Evolutionary conservation across 2,797 vertebrate genomes (phyloP).

Genomic region (Macropus fuliginosus): DNA sequence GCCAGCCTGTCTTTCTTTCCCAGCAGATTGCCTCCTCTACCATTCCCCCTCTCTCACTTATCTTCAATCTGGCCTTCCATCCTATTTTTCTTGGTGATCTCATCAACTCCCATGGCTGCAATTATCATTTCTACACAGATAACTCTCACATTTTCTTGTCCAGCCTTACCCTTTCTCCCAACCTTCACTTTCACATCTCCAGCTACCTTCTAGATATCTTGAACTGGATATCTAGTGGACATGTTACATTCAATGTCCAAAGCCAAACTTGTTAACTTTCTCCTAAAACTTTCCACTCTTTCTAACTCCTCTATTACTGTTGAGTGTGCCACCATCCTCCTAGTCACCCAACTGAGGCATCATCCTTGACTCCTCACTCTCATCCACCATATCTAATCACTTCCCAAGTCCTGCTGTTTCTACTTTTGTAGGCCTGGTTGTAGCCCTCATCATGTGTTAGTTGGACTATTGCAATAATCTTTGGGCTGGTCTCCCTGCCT

Average conservation of each 20-base stretch:
- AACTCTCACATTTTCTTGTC: neutral
- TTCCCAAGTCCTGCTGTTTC: neutral
- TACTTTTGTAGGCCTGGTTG: neutral
- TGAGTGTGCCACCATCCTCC: neutral
- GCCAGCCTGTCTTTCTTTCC: neutral
- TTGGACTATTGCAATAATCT: neutral
- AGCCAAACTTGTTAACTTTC: neutral
- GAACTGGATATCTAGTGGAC: neutral
- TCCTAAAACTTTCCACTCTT: neutral
- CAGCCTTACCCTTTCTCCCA: neutral
- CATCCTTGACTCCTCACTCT: neutral
- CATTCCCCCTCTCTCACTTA: neutral
- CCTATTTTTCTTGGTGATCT: neutral
- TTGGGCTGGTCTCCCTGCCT: neutral
- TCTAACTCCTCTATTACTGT: neutral
- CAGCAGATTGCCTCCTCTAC: neutral
- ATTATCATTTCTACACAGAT: neutral
- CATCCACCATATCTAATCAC: neutral
- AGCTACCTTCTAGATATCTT: neutral
- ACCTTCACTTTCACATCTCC: neutral
- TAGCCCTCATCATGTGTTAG: neutral
- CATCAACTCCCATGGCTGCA: neutral
- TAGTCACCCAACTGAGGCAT: neutral
- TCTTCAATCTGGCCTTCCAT: neutral
- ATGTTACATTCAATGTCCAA: neutral